phyloP scores from a whole-genome alignment of 2,888 invertebrate species.

The Aphrophora alni region DNA sequence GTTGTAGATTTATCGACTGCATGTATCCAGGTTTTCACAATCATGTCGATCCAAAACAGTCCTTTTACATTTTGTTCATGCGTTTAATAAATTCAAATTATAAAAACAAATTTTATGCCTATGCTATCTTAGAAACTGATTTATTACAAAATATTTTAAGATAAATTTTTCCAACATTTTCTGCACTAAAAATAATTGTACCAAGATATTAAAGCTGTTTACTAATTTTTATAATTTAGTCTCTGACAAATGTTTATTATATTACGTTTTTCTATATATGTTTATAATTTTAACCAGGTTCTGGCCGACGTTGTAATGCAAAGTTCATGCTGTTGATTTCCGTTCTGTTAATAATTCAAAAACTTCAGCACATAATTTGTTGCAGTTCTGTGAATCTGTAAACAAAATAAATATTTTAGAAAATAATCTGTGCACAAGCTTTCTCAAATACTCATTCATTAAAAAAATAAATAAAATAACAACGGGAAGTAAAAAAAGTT shows the following conservation, averaged over 20 bases:
- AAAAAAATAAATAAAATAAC: no score
- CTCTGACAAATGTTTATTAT: no score
- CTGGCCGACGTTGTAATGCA: neutral
- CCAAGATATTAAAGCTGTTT: no score
- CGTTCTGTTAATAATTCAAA: no score
- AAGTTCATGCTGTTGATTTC: neutral
- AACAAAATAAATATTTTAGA: no score
- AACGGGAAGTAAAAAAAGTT: no score
- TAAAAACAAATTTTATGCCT: neutral
- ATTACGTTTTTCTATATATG: neutral
- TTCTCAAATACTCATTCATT: no score
- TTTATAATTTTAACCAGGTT: neutral
- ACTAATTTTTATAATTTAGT: no score
- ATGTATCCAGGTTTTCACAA: slow-evolving; percentile 45
- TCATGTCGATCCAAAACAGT: slow-evolving; percentile 35
- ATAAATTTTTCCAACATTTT: neutral
- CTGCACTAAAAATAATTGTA: neutral
- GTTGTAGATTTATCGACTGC: slow-evolving; percentile 44
- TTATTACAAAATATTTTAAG: neutral
- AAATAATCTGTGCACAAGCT: no score
- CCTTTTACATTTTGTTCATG: neutral
- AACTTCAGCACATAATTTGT: no score
- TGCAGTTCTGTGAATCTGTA: no score
- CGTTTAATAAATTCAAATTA: neutral
- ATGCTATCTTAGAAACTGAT: neutral